These are phyloP conservation scores for Lithobates sylvaticus DNA, from an alignment of 2,797 vertebrate species.

Conservation along the genomic window DNA sequence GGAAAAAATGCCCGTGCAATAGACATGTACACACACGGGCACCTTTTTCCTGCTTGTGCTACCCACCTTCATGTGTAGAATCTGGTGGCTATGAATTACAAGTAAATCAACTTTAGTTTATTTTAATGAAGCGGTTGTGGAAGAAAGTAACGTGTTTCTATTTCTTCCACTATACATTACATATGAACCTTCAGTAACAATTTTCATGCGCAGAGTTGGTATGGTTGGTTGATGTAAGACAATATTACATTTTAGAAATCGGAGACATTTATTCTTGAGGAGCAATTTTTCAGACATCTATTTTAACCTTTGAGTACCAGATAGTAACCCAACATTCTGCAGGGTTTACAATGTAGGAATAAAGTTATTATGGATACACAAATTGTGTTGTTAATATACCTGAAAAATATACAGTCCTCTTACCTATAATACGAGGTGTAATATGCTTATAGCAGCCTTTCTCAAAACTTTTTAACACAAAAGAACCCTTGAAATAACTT, in stretches of 20 bases:
- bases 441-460: not conserved
- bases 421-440: not conserved
- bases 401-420: not conserved
- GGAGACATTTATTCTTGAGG: not conserved
- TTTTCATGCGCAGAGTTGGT: not conserved
- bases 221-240: not conserved
- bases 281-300: not conserved
- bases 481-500: too few relatives aligned
- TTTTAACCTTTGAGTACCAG: not conserved
- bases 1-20: constrained; percentile 63
- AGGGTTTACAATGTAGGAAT: not conserved
- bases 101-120: not conserved
- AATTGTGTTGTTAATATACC: not conserved
- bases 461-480: too few relatives aligned
- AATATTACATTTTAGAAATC: constrained; percentile 1
- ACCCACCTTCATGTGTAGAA: not conserved
- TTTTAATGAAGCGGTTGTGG: not conserved
- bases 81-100: not conserved
- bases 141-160: not conserved
- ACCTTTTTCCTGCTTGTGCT: not conserved
- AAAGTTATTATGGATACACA: not conserved
- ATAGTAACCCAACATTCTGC: not conserved
- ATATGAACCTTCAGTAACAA: not conserved
- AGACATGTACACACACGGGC: not conserved
- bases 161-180: not conserved